These are phyloP conservation scores for Mizuhopecten yessoensis DNA, from an alignment of 1,140 invertebrate species.

Conservation along the genomic window DNA sequence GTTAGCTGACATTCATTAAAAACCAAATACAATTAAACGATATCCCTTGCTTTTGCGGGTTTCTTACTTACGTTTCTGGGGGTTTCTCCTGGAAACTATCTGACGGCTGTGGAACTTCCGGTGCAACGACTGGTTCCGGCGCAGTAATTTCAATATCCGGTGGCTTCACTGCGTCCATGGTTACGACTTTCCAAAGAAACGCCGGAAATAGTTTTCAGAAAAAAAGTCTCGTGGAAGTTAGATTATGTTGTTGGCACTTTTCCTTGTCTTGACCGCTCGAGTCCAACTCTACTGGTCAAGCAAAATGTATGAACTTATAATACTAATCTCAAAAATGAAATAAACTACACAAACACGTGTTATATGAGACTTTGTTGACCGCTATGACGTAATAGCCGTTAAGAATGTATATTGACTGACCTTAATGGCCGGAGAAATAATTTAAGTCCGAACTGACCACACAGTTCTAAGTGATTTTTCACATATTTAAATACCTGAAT, in stretches of 20 bases:
- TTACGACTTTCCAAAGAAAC: neutral
- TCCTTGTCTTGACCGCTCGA: too few relatives aligned
- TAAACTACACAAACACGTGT: too few relatives aligned
- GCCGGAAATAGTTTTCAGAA: neutral
- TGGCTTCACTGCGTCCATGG: neutral
- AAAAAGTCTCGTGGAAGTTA: neutral
- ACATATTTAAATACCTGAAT: neutral
- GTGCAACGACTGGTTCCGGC: neutral
- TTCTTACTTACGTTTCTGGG: neutral
- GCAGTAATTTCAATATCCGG: neutral
- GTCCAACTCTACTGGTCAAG: too few relatives aligned
- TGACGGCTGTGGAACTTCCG: neutral
- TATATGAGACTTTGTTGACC: too few relatives aligned
- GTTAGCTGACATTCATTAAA: neutral
- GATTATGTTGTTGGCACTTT: neutral
- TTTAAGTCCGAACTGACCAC: too few relatives aligned
- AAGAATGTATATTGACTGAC: too few relatives aligned
- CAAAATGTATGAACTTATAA: neutral
- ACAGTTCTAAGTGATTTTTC: neutral
- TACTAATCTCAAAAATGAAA: neutral
- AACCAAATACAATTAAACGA: too few relatives aligned
- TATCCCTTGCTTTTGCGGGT: too few relatives aligned
- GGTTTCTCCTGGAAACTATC: neutral
- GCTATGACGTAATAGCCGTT: too few relatives aligned
- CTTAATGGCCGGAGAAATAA: too few relatives aligned